Conservation (phyloP, 2,113 vertebrate species). For the Guaruba guarouba region DNA sequence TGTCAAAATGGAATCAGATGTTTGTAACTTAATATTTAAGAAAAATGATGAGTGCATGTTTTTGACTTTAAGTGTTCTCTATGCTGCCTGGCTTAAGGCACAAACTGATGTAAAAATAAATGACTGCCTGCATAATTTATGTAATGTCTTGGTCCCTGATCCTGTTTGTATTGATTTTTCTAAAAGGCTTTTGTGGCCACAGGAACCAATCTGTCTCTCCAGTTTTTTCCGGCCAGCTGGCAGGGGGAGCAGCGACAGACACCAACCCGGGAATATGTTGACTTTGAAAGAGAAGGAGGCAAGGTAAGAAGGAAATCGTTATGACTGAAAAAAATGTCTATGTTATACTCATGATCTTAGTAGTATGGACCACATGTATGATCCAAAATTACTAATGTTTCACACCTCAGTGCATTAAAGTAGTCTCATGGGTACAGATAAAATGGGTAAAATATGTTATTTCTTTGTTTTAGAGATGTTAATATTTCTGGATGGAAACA, state of each 20-base stretch:
- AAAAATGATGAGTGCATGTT: constrained; percentile 93
- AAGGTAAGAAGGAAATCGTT: constrained; percentile 81
- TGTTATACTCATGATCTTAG: neutral
- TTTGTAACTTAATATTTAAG: constrained; percentile 95
- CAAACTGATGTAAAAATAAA: constrained; percentile 88
- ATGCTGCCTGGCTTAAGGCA: constrained; percentile 80
- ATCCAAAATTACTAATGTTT: neutral
- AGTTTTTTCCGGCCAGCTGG: constrained; percentile 99
- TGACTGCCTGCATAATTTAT: constrained; percentile 97
- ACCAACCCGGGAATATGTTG: constrained; percentile 95
- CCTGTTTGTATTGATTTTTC: constrained; percentile 97
- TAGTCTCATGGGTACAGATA: neutral
- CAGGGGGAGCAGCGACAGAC: constrained; percentile 96
- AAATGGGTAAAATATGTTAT: neutral
- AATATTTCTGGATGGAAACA: neutral
- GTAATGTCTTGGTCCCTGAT: constrained; percentile 90
- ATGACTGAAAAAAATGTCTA: neutral
- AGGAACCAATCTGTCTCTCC: constrained; percentile 99
- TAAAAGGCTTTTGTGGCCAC: constrained; percentile 99
- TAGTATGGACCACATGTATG: accelerated
- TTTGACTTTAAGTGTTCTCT: constrained; percentile 81
- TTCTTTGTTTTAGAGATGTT: neutral
- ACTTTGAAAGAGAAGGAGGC: constrained; percentile 96
- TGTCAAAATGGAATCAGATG: constrained; percentile 97
- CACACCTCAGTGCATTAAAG: neutral